Conservation (phyloP, 2,797 vertebrate genomes). For the Gephyroberyx darwinii region DNA sequence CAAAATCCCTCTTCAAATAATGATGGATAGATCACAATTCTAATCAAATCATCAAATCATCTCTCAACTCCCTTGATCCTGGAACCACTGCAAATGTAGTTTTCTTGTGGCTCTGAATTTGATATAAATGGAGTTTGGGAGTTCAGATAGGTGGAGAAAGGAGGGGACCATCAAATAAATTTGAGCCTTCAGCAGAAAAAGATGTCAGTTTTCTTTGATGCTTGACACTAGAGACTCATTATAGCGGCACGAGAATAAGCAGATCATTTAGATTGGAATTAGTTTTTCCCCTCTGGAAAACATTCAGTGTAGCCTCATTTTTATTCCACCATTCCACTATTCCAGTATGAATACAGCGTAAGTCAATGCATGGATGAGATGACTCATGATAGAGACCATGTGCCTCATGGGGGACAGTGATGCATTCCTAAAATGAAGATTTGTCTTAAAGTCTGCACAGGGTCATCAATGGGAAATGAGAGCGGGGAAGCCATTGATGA, state of each 20-base stretch:
- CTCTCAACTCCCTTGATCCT: constrained; percentile 12
- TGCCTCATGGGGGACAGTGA: constrained; percentile 27
- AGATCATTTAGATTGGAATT: constrained; percentile 26
- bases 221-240: constrained; percentile 28
- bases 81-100: constrained; percentile 21
- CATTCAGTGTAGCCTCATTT: neutral
- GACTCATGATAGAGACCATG: constrained; percentile 4
- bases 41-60: constrained; percentile 45
- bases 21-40: constrained; percentile 48
- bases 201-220: constrained; percentile 26
- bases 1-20: constrained; percentile 43
- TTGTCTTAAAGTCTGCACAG: neutral
- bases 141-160: constrained; percentile 13
- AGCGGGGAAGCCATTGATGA: neutral
- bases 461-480: constrained; percentile 7
- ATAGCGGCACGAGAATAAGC: constrained; percentile 12
- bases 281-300: neutral
- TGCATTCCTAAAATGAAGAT: constrained; percentile 18
- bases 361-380: constrained; percentile 3
- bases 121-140: constrained; percentile 27
- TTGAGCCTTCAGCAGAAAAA: constrained; percentile 36
- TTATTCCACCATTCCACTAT: neutral
- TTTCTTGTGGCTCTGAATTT: constrained; percentile 27
- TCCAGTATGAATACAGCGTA: neutral
- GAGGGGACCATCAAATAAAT: constrained; percentile 38